Conservation (phyloP, 2,888 invertebrate species). For the Lampropteryx suffumata region DNA sequence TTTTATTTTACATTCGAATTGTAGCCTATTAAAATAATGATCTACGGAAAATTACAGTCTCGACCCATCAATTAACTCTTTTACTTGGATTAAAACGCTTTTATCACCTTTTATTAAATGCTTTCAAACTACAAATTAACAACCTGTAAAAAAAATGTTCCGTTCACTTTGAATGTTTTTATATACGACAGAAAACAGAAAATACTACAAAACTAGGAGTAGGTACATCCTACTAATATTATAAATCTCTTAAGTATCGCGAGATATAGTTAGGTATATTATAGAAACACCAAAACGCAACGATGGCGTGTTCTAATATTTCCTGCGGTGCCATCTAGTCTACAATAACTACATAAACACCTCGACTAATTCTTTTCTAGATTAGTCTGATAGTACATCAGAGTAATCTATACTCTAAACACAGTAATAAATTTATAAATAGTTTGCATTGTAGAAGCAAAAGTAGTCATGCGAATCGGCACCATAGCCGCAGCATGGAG, state of each 20-base stretch:
- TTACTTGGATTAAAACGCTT: no score
- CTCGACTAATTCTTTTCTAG: no score
- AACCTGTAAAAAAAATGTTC: background rate
- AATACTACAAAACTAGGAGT: no score
- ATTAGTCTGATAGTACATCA: no score
- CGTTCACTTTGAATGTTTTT: background rate
- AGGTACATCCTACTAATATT: no score
- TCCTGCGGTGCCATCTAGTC: no score
- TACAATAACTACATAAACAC: no score
- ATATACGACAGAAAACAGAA: no score
- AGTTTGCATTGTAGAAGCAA: conserved; percentile 44
- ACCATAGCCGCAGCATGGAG: conserved; percentile 42
- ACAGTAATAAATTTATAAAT: conserved; percentile 51
- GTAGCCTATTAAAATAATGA: conserved; percentile 8
- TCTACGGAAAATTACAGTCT: conserved; percentile 15
- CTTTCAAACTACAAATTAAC: conserved; percentile 17
- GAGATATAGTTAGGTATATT: no score
- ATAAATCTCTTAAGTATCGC: no score
- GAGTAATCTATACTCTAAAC: conserved; percentile 36
- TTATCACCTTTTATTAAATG: conserved; percentile 24
- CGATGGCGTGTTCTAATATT: no score
- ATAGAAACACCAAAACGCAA: no score
- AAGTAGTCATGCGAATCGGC: conserved; percentile 48
- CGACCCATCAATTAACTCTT: conserved; percentile 17
- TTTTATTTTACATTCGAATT: conserved; percentile 10